phyloP scores from a whole-genome alignment of 2,797 vertebrate species.

The Momotus momota region DNA sequence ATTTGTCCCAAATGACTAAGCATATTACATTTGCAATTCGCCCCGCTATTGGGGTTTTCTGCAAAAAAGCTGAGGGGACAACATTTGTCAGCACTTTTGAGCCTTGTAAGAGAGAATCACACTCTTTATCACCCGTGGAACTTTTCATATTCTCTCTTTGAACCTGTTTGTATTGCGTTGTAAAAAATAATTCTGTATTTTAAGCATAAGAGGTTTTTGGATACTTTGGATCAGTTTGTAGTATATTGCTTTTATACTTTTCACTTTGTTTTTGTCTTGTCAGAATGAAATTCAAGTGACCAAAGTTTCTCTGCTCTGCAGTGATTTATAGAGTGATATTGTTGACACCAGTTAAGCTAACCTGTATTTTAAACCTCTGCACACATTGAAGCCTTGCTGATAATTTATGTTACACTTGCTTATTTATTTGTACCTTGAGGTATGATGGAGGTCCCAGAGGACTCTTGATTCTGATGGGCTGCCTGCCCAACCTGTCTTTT shows the following conservation, averaged over 20 bases:
- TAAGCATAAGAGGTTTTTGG: neutral
- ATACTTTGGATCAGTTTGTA: neutral
- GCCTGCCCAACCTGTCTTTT: neutral
- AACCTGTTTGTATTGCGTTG: neutral
- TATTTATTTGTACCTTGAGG: neutral
- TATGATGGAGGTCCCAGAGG: neutral
- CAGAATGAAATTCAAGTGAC: neutral
- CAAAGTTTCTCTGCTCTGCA: neutral
- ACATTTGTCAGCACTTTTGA: neutral
- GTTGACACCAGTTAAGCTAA: neutral
- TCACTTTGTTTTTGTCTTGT: neutral
- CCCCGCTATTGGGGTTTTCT: fast-evolving
- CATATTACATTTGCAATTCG: neutral
- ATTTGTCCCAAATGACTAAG: neutral
- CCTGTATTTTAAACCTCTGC: neutral
- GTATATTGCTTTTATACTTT: neutral
- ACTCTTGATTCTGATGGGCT: neutral
- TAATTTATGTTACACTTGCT: neutral
- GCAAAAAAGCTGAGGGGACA: neutral
- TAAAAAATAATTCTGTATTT: neutral
- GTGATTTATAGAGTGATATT: neutral
- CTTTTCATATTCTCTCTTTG: neutral
- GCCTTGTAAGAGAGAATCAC: neutral
- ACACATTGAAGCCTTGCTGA: neutral
- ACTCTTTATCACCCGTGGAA: neutral